These are phyloP conservation scores for Cryptops parisi DNA, from an alignment of 2,888 invertebrate genomes.

Conservation along the genomic window DNA sequence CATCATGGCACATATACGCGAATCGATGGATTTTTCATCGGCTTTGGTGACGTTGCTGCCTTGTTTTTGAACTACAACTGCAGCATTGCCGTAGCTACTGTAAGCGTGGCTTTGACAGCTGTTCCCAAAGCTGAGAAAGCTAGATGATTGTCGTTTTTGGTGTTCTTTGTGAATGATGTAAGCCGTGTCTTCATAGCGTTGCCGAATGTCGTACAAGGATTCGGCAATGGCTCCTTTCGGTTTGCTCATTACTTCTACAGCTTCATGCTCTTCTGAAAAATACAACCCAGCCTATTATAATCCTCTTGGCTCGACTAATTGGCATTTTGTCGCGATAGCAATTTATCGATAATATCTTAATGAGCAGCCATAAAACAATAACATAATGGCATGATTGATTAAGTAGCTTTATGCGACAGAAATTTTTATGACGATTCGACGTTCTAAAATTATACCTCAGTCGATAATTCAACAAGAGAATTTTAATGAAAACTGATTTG, in stretches of 20 bases:
- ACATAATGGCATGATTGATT: no score
- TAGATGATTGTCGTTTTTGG: conserved; percentile 18
- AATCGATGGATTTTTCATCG: conserved; percentile 21
- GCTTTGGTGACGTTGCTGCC: conserved; percentile 19
- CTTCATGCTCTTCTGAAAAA: background rate
- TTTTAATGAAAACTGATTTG: no score
- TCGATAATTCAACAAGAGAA: no score
- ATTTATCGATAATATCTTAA: no score
- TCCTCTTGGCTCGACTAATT: no score
- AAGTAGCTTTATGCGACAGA: no score
- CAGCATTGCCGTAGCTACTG: conserved; percentile 20
- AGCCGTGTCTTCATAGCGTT: conserved; percentile 21
- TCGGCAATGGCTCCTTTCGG: conserved; percentile 14
- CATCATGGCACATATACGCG: conserved; percentile 20
- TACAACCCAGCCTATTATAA: no score
- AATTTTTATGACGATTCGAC: no score
- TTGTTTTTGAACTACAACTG: conserved; percentile 18
- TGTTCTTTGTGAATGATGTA: conserved; percentile 18
- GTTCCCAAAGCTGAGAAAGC: conserved; percentile 18
- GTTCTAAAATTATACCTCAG: no score
- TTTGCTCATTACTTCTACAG: conserved; percentile 2
- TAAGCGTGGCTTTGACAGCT: conserved; percentile 17
- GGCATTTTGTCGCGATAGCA: no score
- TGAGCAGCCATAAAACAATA: no score
- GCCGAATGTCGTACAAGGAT: conserved; percentile 20